Base-by-base conservation (phyloP, 2,888 invertebrate genomes). In the Napeogenes sylphis region DNA sequence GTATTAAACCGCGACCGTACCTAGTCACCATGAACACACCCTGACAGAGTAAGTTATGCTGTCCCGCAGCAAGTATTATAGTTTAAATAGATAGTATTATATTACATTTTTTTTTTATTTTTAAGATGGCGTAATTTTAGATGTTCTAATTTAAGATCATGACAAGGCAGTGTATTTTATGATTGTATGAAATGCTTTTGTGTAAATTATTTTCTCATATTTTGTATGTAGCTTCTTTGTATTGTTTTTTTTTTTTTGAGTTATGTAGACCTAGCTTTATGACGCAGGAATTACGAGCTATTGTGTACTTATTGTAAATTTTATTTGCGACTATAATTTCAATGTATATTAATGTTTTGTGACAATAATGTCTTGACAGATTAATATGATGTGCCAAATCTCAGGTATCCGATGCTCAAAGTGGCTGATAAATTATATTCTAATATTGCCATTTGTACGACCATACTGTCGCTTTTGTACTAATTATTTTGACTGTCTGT, bases 51-150 rank as follows among this genome's bases (percentile, higher is more conserved):
- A 68, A 68, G 71, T 75, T 71, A 73, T 70, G 71, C 75, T 75
- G 79, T 74, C 76, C 65, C 65, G 66, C 56, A 75, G 76, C 75
- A 73, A 86, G 85, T 86, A 84, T 85, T 84, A 84, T 83, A 82
- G 80, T 79, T 75, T 81, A 81, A 75, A 78, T 75, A 73, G 73
- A 74, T 81, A 83, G 79, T 87, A 85, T 83, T 83, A 84, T 84
- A 79, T 78, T 67, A 66, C 73, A 78, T 73, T 69, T 74, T 78
- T 81, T 79, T 82, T 78, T 71, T 76, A 81, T 80, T 76, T 77
- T 70, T 88, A 89, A 88, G 90, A 90, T 89, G 89, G 89, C 90
- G 88, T 89, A 85, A 80, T 84, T 79, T 86, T 84, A 87, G 87
- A 83, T 86, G 85, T 87, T 87, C 84, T 78, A 78, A 82, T 81